Percentiles rank a stretch among this genome's conserved stretches.
phyloP scores from a whole-genome alignment of 2,113 vertebrate species.

The Hippoglossus stenolepis region DNA sequence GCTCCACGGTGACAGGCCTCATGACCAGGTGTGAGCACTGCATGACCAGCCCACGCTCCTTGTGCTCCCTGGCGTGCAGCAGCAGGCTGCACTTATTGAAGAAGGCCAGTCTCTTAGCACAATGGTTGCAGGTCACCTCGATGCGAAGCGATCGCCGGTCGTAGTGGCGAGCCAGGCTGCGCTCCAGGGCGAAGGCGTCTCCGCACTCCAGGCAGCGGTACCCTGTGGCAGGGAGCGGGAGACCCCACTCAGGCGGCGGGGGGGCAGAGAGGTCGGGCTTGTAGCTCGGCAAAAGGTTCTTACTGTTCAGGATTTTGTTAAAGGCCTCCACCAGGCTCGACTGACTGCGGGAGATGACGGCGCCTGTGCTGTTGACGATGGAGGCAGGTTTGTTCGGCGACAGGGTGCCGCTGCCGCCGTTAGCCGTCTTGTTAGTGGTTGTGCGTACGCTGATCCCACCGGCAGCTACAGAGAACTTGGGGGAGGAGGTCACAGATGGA shows the following conservation, averaged over 20 bases:
- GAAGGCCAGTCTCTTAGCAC: conserved; percentile 93
- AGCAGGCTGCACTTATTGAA: conserved; percentile 98
- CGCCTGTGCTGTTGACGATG: conserved; percentile 83
- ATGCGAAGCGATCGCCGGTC: conserved; percentile 95
- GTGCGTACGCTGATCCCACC: conserved; percentile 76
- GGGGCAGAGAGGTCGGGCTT: conserved; percentile 91
- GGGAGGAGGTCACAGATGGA: conserved; percentile 78
- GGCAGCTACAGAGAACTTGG: conserved; percentile 75
- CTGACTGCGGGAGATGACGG: conserved; percentile 93
- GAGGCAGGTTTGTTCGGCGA: conserved; percentile 85
- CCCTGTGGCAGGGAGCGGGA: conserved; percentile 86
- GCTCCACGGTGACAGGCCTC: conserved; percentile 93
- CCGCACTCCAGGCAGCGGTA: conserved; percentile 97
- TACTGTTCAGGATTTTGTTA: conserved; percentile 97
- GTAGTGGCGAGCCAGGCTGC: conserved; percentile 94
- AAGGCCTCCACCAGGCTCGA: conserved; percentile 96
- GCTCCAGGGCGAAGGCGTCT: conserved; percentile 93
- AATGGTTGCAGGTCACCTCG: conserved; percentile 98
- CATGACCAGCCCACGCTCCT: conserved; percentile 97
- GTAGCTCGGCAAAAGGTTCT: conserved; percentile 94
- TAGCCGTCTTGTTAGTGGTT: conserved; percentile 84
- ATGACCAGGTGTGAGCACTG: conserved; percentile 98
- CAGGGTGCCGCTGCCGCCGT: conserved; percentile 69
- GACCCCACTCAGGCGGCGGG: conserved; percentile 85
- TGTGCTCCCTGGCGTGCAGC: conserved; percentile 95